Base-by-base conservation (phyloP, 2,797 vertebrate genomes). In the Leptoclinus maculatus region DNA sequence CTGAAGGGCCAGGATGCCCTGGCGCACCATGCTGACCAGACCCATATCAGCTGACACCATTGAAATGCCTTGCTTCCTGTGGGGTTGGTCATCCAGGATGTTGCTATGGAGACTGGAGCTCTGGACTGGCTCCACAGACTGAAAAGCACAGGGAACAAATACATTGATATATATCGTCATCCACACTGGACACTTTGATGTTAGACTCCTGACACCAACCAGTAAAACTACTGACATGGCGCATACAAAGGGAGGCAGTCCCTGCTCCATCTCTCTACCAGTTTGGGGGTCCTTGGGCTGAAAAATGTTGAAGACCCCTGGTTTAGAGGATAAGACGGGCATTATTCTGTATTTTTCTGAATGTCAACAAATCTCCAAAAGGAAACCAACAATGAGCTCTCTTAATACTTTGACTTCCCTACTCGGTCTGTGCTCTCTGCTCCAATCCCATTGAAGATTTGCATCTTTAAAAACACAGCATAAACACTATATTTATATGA, bases 11-110 rank as follows among this genome's bases (percentile, higher is more conserved):
- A 99, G 92, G 89, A 99, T 98, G 12, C 98, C 98, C 76, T 99
- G 97, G 19, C 98, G 96, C 12, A 99, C 97, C 98, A 99, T 99
- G 93, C 96, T 99, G 94, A 99, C 97, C 36, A 99, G 95, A 7
- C 98, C 97, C 72, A 99, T 96, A 1, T 99, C 98, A 5, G 97
- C 96, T 1, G 98, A 97, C 79, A 99, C 97, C 95, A 99, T 96
- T 69, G 97, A 97, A 82, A 99, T 89, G 0, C 94, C 95, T 74
- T 94, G 92, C 84, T 96, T 97, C 84, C 94, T 95, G 54, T 86
- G 87, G 32, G 94, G 90, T 25, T 77, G 83, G 1, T 84, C 83
- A 0, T 97, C 96, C 60, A 89, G 79, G 12, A 82, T 32, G 0
- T 95, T 95, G 85, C 74, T 85, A 19, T 76, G 68, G 19, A 87